Evolutionary conservation across 2,113 vertebrate genomes (phyloP), one percentile per base, ranked within the genome.

Genomic region (Sturnus vulgaris): DNA sequence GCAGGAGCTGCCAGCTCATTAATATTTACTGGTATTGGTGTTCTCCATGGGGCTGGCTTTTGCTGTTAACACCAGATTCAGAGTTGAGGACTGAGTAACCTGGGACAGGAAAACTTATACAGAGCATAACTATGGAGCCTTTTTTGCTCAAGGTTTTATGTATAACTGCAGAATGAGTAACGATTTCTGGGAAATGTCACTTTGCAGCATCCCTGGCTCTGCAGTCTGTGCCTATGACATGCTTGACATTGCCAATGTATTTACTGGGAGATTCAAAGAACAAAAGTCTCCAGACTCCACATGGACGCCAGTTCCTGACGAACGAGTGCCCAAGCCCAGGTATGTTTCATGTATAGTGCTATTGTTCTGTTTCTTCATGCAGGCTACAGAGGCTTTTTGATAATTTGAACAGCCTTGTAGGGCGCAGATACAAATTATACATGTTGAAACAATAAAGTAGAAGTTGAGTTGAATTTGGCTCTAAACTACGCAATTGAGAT

Each of bases 151-250:
- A 95, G 64, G 82, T 94, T 84, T 86, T 73, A 40, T 94, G 68
- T 28, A 31, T 95, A 94, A 78, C 64, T 93, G 44, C 80, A 56
- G 42, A 78, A 7, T 92, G 93, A 97, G 91, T 98, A 97, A 98
- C 77, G 82, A 78, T 95, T 96, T 95, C 96, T 95, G 79, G 93
- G 59, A 95, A 96, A 97, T 96, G 88, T 97, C 94, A 86, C 40
- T 84, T 97, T 96, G 77, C 98, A 99, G 99, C 96, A 99, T 99
- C 97, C 99, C 99, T 49, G 99, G 99, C 84, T 99, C 99, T 56
- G 99, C 99, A 5, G 99, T 99, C 57, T 99, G 99, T 79, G 99
- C 99, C 93, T 99, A 99, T 79, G 99, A 99, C 97, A 99, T 99
- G 99, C 98, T 98, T 30, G 99, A 99, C 86, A 98, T 99, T 83